Base-by-base conservation (phyloP, 2,113 vertebrate genomes). In the Marcusenius ussheri region DNA sequence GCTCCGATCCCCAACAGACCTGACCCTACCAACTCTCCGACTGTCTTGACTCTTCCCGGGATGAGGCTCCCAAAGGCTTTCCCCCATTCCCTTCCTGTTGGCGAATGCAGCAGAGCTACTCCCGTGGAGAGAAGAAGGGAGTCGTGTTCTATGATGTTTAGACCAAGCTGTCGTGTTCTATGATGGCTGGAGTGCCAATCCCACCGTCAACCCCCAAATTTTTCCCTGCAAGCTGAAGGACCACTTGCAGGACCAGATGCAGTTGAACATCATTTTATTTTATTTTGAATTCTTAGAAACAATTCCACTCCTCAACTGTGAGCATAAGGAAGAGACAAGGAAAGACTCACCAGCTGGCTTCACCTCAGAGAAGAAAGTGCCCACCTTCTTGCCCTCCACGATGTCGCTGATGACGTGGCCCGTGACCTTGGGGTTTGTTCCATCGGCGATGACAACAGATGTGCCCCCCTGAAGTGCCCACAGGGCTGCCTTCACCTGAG, bases 341-440 rank as follows among this genome's bases (percentile, higher is more conserved):
- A 42, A 7, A 5, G 74, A 94, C 96, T 95, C 94, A 99, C 98
- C 98, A 92, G 98, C 98, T 93, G 98, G 98, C 92, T 99, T 99
- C 89, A 99, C 98, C 93, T 99, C 98, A 1, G 98, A 99, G 95
- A 99, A 99, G 93, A 99, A 99, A 1, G 98, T 99, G 88, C 98
- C 98, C 84, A 99, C 95, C 94, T 99, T 99, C 93, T 99, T 99
- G 45, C 98, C 98, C 66, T 99, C 98, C 42, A 99, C 97, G 27
- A 99, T 98, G 93, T 99, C 98, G 39, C 97, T 98, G 93, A 99
- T 99, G 91, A 99, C 98, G 0, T 99, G 98, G 53, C 98, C 98
- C 0, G 98, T 99, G 90, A 99, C 97, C 93, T 99, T 99, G 24
- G 98, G 98, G 77, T 99, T 93, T 0, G 98, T 99, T 90, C 98